phyloP scores from a whole-genome alignment of 2,888 invertebrate species.

The Metallyticus violacea region DNA sequence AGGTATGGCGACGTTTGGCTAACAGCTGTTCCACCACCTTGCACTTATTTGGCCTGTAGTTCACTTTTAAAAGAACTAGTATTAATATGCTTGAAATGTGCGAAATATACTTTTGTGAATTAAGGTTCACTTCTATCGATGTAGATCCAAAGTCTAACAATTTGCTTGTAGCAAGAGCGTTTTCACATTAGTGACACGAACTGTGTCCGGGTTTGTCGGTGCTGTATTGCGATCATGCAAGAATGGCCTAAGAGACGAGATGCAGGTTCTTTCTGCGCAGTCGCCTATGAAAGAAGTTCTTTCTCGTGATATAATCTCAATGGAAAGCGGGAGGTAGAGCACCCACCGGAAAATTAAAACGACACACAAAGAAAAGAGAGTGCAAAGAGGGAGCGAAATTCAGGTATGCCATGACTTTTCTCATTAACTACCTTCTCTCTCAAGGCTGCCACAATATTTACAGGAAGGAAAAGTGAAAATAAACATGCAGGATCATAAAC shows the following conservation, averaged over 20 bases:
- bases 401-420: neutral
- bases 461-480: neutral
- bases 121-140: no score
- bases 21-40: no score
- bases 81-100: no score
- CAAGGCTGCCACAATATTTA: neutral
- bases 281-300: conserved; percentile 5
- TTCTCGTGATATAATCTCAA: conserved; percentile 15
- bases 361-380: neutral
- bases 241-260: neutral
- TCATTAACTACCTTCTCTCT: neutral
- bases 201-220: no score
- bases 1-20: no score
- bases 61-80: no score
- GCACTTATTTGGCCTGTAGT: no score
- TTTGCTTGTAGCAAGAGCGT: no score
- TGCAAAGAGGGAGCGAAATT: neutral
- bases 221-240: no score
- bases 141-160: no score
- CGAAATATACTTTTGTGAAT: no score
- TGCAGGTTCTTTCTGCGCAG: conserved; percentile 11
- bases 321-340: neutral
- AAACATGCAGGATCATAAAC: neutral
- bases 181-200: no score
- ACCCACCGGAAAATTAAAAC: conserved; percentile 22